Evolutionary conservation across 2,113 vertebrate genomes (phyloP), one percentile per base, ranked within the genome.

Genomic region (Oenanthe oenanthe): DNA sequence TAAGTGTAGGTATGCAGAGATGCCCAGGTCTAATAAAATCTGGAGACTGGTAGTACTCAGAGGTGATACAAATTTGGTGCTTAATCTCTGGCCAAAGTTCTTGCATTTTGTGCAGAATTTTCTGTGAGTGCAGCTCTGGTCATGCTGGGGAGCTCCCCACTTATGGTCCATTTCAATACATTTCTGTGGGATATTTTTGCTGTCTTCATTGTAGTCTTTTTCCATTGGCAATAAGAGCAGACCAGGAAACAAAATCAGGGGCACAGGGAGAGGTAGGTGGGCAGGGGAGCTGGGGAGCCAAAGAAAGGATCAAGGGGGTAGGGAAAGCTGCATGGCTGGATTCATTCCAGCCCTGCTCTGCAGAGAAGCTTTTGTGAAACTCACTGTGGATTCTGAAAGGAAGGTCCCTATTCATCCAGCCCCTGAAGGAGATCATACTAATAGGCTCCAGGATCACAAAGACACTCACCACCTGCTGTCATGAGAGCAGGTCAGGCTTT

Each of bases 401-500:
- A 89, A 82, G 90, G 88, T 95, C 92, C 68, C 76, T 84, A 97
- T 97, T 96, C 89, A 97, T 81, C 57, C 0, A 1, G 38, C 83
- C 68, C 20, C 92, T 89, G 92, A 89, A 87, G 96, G 96, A 92
- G 92, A 92, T 86, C 94, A 89, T 70, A 82, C 88, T 94, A 94
- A 97, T 96, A 61, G 91, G 91, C 94, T 87, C 65, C 82, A 77
- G 85, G 82, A 95, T 94, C 88, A 96, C 94, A 96, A 96, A 94
- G 80, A 90, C 85, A 21, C 32, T 67, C 72, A 53, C 89, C 94
- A 93, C 96, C 88, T 93, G 92, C 95, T 89, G 89, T 45, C 43
- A 24, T 38, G 85, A 94, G 75, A 1, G 8, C 72, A 93, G 93
- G 92, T 94, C 89, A 88, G 88, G 71, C 74, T 96, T 96, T 96